A percentile compares a stretch with the other conserved stretches of the same genome.
Evolutionary conservation across 2,113 vertebrate genomes (phyloP).

Genomic region (Charadrius vociferus): DNA sequence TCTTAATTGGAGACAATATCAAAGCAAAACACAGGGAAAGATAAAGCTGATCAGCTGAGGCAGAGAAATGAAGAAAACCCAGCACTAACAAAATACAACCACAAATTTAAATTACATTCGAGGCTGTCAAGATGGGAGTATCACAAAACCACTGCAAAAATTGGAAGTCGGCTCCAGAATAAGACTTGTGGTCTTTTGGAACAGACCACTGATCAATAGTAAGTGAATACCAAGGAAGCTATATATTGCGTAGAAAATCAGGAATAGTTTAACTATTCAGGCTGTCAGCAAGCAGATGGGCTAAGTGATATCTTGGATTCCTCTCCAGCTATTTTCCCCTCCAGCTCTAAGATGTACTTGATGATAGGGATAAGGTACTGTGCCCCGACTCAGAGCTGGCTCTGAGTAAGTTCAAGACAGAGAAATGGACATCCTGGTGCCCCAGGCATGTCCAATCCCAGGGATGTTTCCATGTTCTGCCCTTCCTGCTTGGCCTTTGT

Average conservation of each 20-base stretch:
- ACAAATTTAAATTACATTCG: background rate
- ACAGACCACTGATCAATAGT: background rate
- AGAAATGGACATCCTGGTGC: background rate
- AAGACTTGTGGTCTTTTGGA: background rate
- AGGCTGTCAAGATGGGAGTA: background rate
- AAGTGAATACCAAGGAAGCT: background rate
- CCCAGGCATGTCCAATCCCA: background rate
- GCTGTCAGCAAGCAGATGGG: background rate
- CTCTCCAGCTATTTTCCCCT: background rate
- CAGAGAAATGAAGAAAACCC: background rate
- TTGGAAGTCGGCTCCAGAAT: background rate
- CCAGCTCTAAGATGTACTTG: background rate
- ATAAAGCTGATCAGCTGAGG: background rate
- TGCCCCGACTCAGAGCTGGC: background rate
- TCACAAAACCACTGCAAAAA: background rate
- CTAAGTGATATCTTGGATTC: background rate
- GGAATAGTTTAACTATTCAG: background rate
- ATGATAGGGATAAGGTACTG: background rate
- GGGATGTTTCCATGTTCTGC: background rate
- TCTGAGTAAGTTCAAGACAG: background rate
- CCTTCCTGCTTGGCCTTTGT: background rate
- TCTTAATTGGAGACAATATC: background rate
- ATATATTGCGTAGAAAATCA: background rate
- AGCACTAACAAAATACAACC: background rate
- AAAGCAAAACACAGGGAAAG: background rate